A percentile compares a stretch with the other conserved stretches of the same genome.
phyloP scores from a whole-genome alignment of 2,113 vertebrate genomes.

The Irena cyanogastra region DNA sequence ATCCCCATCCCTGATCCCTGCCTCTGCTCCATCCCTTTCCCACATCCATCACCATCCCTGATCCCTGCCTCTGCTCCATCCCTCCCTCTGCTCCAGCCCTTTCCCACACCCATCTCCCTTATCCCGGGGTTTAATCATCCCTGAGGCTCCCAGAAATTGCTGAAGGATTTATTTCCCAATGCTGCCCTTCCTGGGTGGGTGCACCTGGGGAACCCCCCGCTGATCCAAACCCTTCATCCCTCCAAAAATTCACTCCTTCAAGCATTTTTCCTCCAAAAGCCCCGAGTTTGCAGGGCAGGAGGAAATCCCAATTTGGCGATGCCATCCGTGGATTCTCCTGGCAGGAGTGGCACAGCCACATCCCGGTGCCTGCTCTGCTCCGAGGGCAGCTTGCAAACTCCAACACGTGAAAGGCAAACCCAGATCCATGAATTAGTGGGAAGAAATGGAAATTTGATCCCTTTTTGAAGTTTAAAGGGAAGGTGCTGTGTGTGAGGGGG shows the following conservation, averaged over 20 bases:
- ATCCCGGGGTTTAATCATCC: rapidly evolving
- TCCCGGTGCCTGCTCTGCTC: rapidly evolving
- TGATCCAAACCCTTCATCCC: neutral
- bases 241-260: neutral
- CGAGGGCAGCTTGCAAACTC: neutral
- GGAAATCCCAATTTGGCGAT: neutral
- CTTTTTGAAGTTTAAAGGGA: neutral
- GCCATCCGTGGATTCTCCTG: rapidly evolving
- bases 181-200: neutral
- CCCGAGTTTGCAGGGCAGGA: neutral
- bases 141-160: neutral
- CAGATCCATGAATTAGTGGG: neutral
- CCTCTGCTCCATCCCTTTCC: neutral
- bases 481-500: neutral
- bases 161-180: neutral
- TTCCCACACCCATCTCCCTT: neutral
- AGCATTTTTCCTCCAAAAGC: neutral
- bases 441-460: neutral
- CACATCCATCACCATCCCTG: neutral
- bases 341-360: neutral
- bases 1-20: too few relatives aligned
- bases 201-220: rapidly evolving
- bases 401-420: neutral
- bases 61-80: too few relatives aligned
- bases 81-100: neutral